Evolutionary conservation across 2,888 invertebrate species (phyloP).

Genomic region (Tetropium fuscum): DNA sequence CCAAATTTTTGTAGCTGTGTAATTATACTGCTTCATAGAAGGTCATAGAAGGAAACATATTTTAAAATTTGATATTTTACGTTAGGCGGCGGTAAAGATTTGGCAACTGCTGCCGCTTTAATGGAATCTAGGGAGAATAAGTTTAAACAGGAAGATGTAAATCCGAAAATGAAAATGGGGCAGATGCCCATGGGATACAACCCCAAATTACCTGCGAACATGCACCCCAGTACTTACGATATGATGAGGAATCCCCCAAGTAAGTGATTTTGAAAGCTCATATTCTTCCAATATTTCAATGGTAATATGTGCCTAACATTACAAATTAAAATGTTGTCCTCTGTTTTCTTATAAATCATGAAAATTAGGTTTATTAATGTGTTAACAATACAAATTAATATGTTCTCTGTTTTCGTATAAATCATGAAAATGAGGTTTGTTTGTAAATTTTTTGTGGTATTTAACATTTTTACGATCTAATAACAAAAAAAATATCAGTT

Average conservation of each 20-base stretch:
- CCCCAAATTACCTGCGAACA: conserved; percentile 65
- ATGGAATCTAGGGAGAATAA: conserved; percentile 61
- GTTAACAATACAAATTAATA: no score
- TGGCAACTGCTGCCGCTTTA: conserved; percentile 83
- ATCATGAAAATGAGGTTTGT: no score
- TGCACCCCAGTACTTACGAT: conserved; percentile 69
- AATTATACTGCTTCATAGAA: not conserved
- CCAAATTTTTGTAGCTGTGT: not conserved
- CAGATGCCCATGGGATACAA: conserved; percentile 55
- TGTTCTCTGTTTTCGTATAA: no score
- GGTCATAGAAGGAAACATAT: not conserved
- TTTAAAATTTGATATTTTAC: conserved; percentile 27
- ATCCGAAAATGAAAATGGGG: conserved; percentile 48
- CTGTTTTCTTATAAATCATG: no score
- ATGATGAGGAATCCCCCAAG: conserved; percentile 68
- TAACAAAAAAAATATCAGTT: no score
- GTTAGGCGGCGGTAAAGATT: conserved; percentile 86
- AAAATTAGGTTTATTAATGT: no score
- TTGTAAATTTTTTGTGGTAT: no score
- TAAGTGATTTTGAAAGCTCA: conserved; percentile 46
- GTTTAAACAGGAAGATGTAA: conserved; percentile 66
- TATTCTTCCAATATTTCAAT: no score
- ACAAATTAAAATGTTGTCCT: no score
- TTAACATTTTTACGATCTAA: no score
- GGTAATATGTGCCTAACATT: no score